Evolutionary conservation across 2,888 invertebrate species (phyloP).

Genomic region (Thelaira solivaga): DNA sequence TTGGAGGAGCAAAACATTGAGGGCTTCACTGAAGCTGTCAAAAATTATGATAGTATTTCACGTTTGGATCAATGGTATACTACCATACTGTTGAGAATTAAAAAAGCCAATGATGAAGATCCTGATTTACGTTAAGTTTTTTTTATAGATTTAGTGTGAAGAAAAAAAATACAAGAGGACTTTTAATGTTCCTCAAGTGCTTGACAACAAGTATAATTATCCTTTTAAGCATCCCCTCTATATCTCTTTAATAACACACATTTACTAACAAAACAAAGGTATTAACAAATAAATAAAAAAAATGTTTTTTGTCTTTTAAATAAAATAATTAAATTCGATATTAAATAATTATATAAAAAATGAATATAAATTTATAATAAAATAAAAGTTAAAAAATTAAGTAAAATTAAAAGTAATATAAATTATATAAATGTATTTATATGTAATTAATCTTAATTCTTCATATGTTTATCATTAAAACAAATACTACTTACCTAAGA

Average conservation of each 20-base stretch:
- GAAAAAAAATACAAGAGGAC: not conserved
- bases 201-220: constrained; percentile 29
- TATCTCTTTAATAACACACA: constrained; percentile 44
- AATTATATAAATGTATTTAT: constrained; percentile 56
- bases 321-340: constrained; percentile 42
- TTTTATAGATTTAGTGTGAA: not conserved
- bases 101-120: constrained; percentile 91
- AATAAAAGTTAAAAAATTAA: constrained; percentile 28
- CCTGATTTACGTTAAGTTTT: constrained; percentile 84
- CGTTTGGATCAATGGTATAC: constrained; percentile 98
- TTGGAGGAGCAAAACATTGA: constrained; percentile 97
- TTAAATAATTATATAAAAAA: constrained; percentile 42
- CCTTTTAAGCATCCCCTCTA: constrained; percentile 35
- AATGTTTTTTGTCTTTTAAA: constrained; percentile 60
- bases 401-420: constrained; percentile 37
- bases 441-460: constrained; percentile 47
- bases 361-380: constrained; percentile 32
- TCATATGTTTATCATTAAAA: constrained; percentile 42
- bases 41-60: constrained; percentile 97
- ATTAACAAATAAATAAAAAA: constrained; percentile 47
- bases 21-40: constrained; percentile 95
- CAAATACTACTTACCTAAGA: constrained; percentile 55
- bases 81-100: constrained; percentile 93
- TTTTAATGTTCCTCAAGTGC: constrained; percentile 11
- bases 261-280: constrained; percentile 44